A percentile compares a stretch with the other conserved stretches of the same genome.
phyloP scores from a whole-genome alignment of 1,140 invertebrate genomes.

The Pygmarrhopalites habei region DNA sequence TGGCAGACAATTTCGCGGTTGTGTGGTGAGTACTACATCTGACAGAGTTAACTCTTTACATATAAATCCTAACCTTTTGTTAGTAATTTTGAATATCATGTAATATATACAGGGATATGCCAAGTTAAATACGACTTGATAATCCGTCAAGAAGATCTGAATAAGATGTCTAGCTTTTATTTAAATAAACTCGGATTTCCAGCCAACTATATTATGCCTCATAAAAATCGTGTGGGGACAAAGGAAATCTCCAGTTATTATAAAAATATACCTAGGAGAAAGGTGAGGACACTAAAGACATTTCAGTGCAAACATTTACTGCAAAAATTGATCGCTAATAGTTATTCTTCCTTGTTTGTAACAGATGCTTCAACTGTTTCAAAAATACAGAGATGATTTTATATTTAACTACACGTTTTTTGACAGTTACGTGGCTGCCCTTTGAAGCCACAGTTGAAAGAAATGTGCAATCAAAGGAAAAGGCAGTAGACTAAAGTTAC shows the following conservation, averaged over 20 bases:
- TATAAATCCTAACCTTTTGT: too few relatives aligned
- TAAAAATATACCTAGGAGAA: constrained; percentile 19
- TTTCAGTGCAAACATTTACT: not conserved
- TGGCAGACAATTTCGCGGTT: constrained; percentile 33
- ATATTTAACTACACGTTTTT: constrained; percentile 24
- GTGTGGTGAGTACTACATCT: too few relatives aligned
- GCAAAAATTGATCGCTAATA: not conserved
- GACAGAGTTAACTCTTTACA: too few relatives aligned
- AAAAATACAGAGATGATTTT: constrained; percentile 24
- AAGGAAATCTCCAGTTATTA: not conserved
- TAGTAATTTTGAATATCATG: too few relatives aligned
- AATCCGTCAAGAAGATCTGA: constrained; percentile 28
- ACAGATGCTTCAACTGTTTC: constrained; percentile 16
- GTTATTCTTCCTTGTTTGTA: not conserved
- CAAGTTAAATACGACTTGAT: constrained; percentile 21
- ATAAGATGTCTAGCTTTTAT: not conserved
- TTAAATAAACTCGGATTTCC: constrained; percentile 13
- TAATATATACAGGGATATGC: too few relatives aligned
- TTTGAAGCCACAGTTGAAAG: not conserved
- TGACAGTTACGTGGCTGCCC: constrained; percentile 3
- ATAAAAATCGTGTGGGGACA: not conserved
- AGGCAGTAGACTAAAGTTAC: too few relatives aligned
- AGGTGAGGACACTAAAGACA: constrained; percentile 12
- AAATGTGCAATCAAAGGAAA: too few relatives aligned
- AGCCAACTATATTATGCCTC: not conserved